These are phyloP conservation scores for Stercorarius parasiticus DNA, from an alignment of 2,113 vertebrate genomes.

Conservation along the genomic window DNA sequence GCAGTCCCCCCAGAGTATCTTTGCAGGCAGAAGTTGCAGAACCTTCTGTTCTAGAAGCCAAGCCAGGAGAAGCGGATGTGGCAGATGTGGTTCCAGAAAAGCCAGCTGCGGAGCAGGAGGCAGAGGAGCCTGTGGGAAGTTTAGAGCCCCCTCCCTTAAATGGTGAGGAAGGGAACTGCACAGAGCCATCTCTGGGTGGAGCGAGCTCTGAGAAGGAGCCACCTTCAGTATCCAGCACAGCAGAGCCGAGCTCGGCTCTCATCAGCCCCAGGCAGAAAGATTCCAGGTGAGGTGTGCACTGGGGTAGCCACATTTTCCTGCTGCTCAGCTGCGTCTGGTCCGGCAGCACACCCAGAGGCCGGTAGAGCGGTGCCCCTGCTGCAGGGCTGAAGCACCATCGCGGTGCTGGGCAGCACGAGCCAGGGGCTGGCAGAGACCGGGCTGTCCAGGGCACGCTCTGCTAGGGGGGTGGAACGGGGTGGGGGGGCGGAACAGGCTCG, in stretches of 20 bases:
- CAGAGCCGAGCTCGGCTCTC: neutral
- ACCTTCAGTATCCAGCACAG: neutral
- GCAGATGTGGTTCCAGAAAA: neutral
- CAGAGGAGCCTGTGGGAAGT: neutral
- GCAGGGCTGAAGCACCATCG: neutral
- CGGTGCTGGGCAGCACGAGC: accelerated
- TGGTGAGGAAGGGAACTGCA: neutral
- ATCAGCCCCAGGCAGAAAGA: neutral
- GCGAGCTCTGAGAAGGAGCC: neutral
- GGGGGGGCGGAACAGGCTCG: neutral
- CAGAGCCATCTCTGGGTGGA: neutral
- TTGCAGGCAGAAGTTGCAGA: neutral
- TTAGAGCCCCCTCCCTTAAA: constrained; percentile 45
- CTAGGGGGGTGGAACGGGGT: neutral
- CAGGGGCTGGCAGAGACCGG: neutral
- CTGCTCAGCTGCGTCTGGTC: accelerated
- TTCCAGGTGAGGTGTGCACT: constrained; percentile 56
- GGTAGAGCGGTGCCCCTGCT: neutral
- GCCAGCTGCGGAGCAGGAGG: neutral
- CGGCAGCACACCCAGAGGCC: neutral
- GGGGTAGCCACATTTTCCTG: neutral
- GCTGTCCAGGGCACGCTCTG: neutral
- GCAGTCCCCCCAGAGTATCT: neutral
- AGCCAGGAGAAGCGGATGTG: neutral
- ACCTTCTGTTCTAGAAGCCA: neutral